Evolutionary conservation across 2,113 vertebrate species (phyloP), one percentile per base, ranked within the genome.

Genomic region (Epinephelus cyanopodus): DNA sequence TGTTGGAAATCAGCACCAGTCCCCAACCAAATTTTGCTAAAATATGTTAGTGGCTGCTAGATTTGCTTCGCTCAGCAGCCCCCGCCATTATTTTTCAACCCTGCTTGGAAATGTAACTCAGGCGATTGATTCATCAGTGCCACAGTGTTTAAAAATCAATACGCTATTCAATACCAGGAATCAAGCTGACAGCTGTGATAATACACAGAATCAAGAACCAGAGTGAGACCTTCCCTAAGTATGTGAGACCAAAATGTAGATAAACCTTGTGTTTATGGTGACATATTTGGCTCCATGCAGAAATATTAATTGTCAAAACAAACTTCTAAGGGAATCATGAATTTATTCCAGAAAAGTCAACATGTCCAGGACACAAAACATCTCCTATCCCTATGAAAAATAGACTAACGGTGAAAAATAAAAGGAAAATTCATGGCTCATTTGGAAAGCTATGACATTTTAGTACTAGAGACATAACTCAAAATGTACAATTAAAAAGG

Each of bases 301-400:
- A 21, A 69, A 53, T 13, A 27, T 37, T 57, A 23, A 66, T 45
- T 60, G 7, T 72, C 9, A 78, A 78, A 75, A 66, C 61, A 60
- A 63, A 48, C 15, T 37, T 73, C 33, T 78, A 71, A 82, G 67
- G 79, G 87, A 87, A 90, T 81, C 10, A 65, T 67, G 69, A 86
- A 84, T 93, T 93, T 93, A 94, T 93, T 93, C 70, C 80, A 92
- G 69, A 87, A 89, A 90, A 88, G 33, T 67, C 66, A 80, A 88
- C 82, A 91, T 81, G n/a, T 81, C 42, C 54, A 86, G 79, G 70
- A 90, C 82, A 83, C 15, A 89, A 79, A 72, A 87, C 69, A 74
- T 80, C 82, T 79, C 39, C 87, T 90, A 89, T 53, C 65, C 52
- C 87, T 87, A 93, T 78, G 48, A 90, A 90, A 82, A 81, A 54